Evolutionary conservation across 2,113 vertebrate genomes (phyloP).

Genomic region (Glareola pratincola): DNA sequence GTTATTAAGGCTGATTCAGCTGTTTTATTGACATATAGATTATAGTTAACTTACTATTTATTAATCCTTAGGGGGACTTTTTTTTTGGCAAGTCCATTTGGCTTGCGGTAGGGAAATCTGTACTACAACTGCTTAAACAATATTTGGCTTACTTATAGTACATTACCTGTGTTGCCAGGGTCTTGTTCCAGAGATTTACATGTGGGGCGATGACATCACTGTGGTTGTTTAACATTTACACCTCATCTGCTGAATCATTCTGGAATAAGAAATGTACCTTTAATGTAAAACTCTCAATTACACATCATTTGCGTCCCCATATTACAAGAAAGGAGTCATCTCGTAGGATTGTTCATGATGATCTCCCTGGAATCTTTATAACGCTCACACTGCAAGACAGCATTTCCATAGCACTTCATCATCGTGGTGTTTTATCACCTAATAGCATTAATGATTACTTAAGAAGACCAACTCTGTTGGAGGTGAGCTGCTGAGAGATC

Average conservation of each 20-base stretch:
- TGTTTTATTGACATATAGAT: background rate
- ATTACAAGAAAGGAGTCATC: background rate
- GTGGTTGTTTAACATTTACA: background rate
- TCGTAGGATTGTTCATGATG: background rate
- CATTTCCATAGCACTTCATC: background rate
- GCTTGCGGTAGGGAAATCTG: background rate
- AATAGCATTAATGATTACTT: background rate
- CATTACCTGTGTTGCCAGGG: background rate
- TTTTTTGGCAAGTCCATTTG: slow-evolving; percentile 13
- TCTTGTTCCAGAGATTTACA: background rate
- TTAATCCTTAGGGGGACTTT: background rate
- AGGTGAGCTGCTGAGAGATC: background rate
- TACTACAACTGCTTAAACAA: background rate
- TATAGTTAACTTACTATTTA: background rate
- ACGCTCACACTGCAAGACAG: background rate
- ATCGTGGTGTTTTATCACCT: background rate
- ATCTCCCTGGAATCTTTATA: background rate
- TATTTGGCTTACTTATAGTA: background rate
- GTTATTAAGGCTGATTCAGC: background rate
- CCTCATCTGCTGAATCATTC: slow-evolving; percentile 48
- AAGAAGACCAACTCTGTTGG: background rate
- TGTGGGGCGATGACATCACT: background rate
- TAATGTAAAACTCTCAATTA: background rate
- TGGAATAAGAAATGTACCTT: background rate
- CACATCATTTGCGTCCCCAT: background rate